phyloP scores from a whole-genome alignment of 2,797 vertebrate species.

The Hemibagrus guttatus region DNA sequence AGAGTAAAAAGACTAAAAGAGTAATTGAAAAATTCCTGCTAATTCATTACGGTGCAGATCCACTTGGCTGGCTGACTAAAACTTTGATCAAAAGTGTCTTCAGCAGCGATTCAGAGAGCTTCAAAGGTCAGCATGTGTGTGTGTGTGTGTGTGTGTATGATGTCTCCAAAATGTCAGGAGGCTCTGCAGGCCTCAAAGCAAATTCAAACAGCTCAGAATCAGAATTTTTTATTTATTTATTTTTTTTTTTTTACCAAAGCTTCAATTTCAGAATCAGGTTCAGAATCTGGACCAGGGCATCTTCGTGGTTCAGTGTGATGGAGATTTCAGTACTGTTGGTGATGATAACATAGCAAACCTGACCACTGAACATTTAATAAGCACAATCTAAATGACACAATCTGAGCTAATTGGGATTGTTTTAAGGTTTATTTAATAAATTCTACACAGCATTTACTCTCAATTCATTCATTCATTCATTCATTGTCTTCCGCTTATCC shows the following conservation, averaged over 20 bases:
- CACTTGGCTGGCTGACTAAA: not conserved
- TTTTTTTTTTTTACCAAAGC: not conserved
- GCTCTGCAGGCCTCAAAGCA: not conserved
- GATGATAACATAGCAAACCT: not conserved
- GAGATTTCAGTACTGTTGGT: not conserved
- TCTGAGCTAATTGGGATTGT: not conserved
- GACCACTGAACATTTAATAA: not conserved
- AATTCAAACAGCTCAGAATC: not conserved
- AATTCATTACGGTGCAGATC: conserved; percentile 19
- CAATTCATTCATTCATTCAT: no score
- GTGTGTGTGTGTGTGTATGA: conserved; percentile 13
- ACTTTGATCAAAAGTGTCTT: conserved; percentile 46
- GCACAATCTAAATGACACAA: not conserved
- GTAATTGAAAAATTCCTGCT: conserved; percentile 21
- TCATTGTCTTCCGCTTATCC: no score
- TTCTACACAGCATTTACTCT: not conserved
- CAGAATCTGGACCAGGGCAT: not conserved
- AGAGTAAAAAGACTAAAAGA: not conserved
- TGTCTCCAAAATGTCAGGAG: conserved; percentile 21
- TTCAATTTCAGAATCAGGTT: not conserved
- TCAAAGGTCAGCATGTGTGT: conserved; percentile 39
- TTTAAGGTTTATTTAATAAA: not conserved
- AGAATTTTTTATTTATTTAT: no score
- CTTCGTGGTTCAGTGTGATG: not conserved
- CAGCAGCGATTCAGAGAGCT: conserved; percentile 18